Evolutionary conservation across 35 echinoderm and acorn worm species (phyloP), one percentile per base, ranked within the genome.

Genomic region (Eucidaris tribuloides): DNA sequence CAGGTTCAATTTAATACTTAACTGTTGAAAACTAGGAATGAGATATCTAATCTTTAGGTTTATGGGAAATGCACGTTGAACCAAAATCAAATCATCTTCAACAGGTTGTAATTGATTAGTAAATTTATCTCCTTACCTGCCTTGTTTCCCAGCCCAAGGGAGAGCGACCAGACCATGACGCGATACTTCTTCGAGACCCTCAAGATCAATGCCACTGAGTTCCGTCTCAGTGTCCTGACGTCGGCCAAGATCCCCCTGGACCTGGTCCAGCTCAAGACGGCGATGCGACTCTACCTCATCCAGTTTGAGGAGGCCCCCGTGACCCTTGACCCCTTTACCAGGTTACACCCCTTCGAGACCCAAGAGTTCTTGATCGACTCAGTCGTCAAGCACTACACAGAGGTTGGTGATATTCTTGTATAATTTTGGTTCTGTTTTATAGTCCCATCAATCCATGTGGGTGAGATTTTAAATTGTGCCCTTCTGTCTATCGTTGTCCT

Each of bases 251-350:
- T 99, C 9, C 90, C 96, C 4, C 78, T 83, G 30, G 76, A 93
- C 42, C 80, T 93, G 1, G 63, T 80, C 31, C 58, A 48, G 5
- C 78, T 99, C 30, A 87, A 88, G 61, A 90, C 65, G 13, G 45
- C 84, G 30, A 83, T 92, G 20, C 38, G 84, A 9, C 60, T 99
- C 4, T 83, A 86, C 58, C 45, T 99, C 66, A 79, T 99, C 18
- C 86, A 92, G 72, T 99, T 99, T 77, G 90, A 99, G 45, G 96
- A 99, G 55, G 96, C 96, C 29, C 90, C 90, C 3, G 96, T 99
- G 1, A 83, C 86, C 14, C 64, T 99, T 6, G 96, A 99, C 54
- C 90, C 86, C 3, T 99, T 93, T 30, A 77, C 83, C 0, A 86
- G 90, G 38, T 79, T 87, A 15, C 96, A 93, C 84, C 86, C 91